phyloP scores from a whole-genome alignment of 2,888 invertebrate genomes.

The Drosophila vallismaia region DNA sequence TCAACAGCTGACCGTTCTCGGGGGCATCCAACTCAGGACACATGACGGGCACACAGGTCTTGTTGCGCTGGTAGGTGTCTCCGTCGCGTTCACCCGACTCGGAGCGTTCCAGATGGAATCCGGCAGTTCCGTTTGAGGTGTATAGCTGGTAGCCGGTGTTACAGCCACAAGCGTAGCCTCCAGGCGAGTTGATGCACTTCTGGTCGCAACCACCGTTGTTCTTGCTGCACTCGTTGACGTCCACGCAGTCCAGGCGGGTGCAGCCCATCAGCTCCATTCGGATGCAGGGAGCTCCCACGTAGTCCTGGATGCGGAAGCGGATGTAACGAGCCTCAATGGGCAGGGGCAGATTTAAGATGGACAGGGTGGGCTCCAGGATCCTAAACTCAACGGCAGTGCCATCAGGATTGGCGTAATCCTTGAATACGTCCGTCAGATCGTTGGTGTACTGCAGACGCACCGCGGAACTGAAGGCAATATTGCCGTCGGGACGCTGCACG shows the following conservation, averaged over 20 bases:
- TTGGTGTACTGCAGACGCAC: slow-evolving; percentile 94
- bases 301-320: slow-evolving; percentile 94
- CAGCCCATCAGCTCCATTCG: slow-evolving; percentile 97
- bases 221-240: slow-evolving; percentile 93
- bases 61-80: slow-evolving; percentile 94
- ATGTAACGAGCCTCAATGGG: slow-evolving; percentile 96
- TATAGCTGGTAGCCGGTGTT: slow-evolving; percentile 96
- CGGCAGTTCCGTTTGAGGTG: slow-evolving; percentile 94
- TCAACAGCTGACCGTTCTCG: slow-evolving; percentile 93
- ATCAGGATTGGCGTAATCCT: slow-evolving; percentile 96
- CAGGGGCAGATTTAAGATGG: slow-evolving; percentile 94
- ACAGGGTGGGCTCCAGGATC: slow-evolving; percentile 94
- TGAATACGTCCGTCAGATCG: slow-evolving; percentile 93
- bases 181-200: slow-evolving; percentile 95
- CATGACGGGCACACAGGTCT: slow-evolving; percentile 97
- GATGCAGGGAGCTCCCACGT: slow-evolving; percentile 93
- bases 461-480: slow-evolving; percentile 94
- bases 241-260: slow-evolving; percentile 93
- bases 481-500: slow-evolving; percentile 92
- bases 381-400: slow-evolving; percentile 96
- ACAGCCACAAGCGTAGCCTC: slow-evolving; percentile 94
- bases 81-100: slow-evolving; percentile 95
- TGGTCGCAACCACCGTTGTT: slow-evolving; percentile 97
- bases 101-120: slow-evolving; percentile 90
- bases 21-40: slow-evolving; percentile 91